Base-by-base conservation (phyloP, 2,888 invertebrate genomes). In the Campoletis raptor region DNA sequence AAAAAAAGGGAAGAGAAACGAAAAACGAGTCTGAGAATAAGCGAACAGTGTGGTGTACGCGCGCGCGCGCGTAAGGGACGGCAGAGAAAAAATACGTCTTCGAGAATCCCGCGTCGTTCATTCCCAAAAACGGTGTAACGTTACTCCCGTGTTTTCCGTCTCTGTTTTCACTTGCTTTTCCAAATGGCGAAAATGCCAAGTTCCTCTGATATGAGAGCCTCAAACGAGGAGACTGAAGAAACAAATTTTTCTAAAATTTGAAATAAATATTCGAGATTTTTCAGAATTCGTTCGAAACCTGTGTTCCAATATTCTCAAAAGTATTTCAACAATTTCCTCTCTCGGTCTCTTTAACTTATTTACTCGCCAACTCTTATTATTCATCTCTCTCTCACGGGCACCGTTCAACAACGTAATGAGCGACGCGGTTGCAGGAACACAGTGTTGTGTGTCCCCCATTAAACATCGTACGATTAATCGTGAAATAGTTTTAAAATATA, bases 321-420 rank as follows among this genome's bases (percentile, higher is more conserved):
- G 10, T 54, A 57, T 18, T 45, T 18, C 30, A 52, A 52, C 37
- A 52, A 10, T 48, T 77, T 45, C 30, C 18, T 52, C 21, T 61
- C 57, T 72, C 57, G 10, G 18, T 66, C 76, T 21, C 42, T 67
- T 48, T 70, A 40, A 54, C 37, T 69, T 72, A 64, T 64, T 66
- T 52, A 10, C 57, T 52, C n/a, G 18, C 36, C 7, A 15, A 30
- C 67, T 66, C 15, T 40, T n/a, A n/a, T 10, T 48, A 21, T 69
- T 37, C 37, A 48, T 64, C 40, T 78, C 66, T 54, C 67, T 48
- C 83, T 6, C 70, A 61, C 79, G 74, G 52, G 61, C 81, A 81
- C 81, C 79, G 78, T 86, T 84, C 81, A 66, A 76, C 86, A 64
- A 84, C 84, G 86, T 82, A 86, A 86, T 72, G 84, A 86, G 57